Evolutionary conservation across 2,113 vertebrate species (phyloP), one percentile per base, ranked within the genome.

Genomic region (Triplophysa siluroides): DNA sequence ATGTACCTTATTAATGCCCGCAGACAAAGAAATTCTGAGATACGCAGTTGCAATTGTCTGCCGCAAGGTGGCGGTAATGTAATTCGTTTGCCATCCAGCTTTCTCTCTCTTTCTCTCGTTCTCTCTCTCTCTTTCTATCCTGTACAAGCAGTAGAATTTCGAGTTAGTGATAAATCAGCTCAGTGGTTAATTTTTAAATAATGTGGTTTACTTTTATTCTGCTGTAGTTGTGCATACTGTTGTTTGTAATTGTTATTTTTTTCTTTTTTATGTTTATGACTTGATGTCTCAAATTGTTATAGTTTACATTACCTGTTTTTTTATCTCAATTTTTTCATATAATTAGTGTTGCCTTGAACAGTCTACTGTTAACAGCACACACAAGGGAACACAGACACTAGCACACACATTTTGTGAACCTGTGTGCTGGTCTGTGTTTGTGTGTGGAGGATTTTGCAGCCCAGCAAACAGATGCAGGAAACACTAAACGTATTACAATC

Each of bases 291-390:
- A 89, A 84, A 86, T 77, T 88, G 89, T 72, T 10, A 68, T 86
- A 85, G 81, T 83, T 86, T 85, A 75, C 66, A 74, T 52, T 47
- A 83, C 86, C 78, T 86, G 79, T 90, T 89, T 77, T 84, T 90
- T 88, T 86, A 73, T 85, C 33, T 38, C 33, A 6, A 84, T 87
- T 61, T 86, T 85, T 91, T 90, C 63, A 69, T 92, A 91, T 93
- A 91, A 80, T 92, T 92, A 92, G 90, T 86, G 86, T 89, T 92
- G 90, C 89, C 88, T 91, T 92, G 85, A 86, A 85, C 84, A 56
- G 83, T 90, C 69, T 75, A 66, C 29, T 77, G 47, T 63, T 43
- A 50, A 63, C 33, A 14, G 26, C 77, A 78, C 63, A 63, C 76
- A 24, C 56, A 58, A 77, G 81, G 87, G 78, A 81, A 14, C 82